Percentiles rank a stretch among this genome's conserved stretches.
Conservation (phyloP, 2,113 vertebrate genomes). For the Isurus oxyrinchus region DNA sequence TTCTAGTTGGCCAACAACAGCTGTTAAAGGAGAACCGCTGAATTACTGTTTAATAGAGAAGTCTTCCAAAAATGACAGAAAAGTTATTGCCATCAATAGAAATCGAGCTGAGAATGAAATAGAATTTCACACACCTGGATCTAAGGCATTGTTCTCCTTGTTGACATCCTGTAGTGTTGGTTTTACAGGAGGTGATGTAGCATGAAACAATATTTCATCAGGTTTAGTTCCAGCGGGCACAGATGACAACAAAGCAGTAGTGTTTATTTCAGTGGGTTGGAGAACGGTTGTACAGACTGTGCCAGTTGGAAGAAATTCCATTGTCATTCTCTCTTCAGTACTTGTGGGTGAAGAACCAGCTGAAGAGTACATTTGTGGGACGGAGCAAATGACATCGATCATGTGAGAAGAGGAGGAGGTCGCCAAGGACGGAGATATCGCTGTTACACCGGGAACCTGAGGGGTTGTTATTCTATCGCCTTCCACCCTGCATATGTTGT, state of each 20-base stretch:
- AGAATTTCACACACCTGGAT: not conserved
- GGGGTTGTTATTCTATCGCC: not conserved
- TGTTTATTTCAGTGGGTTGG: not conserved
- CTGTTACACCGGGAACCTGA: not conserved
- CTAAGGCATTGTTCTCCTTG: not conserved
- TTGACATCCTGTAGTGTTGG: not conserved
- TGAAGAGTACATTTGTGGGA: not conserved
- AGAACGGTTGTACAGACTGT: not conserved
- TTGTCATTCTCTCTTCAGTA: not conserved
- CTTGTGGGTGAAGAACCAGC: not conserved
- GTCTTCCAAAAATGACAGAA: not conserved
- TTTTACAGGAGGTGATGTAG: not conserved
- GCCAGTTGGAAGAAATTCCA: not conserved
- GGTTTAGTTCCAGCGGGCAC: not conserved
- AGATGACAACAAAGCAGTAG: not conserved
- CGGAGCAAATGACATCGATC: not conserved
- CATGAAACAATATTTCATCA: not conserved
- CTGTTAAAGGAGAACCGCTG: not conserved
- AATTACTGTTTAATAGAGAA: not conserved
- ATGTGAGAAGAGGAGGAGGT: not conserved
- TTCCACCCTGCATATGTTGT: not conserved
- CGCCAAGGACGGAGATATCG: not conserved
- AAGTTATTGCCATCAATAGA: not conserved
- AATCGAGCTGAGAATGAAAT: not conserved
- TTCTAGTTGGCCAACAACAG: not conserved